These are phyloP conservation scores for Epinephelus moara DNA, from an alignment of 2,113 vertebrate species.

Conservation along the genomic window DNA sequence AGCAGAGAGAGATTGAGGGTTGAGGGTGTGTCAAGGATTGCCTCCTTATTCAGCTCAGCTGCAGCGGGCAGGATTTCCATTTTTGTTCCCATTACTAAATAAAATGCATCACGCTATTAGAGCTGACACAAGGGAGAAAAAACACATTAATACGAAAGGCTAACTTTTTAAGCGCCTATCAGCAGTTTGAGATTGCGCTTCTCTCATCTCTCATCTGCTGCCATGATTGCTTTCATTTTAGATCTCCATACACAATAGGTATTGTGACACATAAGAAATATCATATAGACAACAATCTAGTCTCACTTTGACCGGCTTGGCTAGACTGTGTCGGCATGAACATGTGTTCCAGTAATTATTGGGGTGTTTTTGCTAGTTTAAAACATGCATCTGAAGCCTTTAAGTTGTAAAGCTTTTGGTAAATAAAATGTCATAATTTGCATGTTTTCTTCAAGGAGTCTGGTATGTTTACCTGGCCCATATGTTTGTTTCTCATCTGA, in stretches of 20 bases:
- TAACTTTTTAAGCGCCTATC: slow-evolving; percentile 51
- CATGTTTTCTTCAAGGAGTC: neutral
- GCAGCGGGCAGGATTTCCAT: slow-evolving; percentile 52
- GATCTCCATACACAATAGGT: neutral
- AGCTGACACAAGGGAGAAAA: slow-evolving; percentile 40
- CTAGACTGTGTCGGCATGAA: neutral
- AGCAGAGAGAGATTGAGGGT: slow-evolving; percentile 48
- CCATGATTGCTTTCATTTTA: slow-evolving; percentile 15
- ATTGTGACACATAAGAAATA: neutral
- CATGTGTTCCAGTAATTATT: neutral
- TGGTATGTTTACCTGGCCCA: neutral
- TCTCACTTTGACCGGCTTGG: neutral
- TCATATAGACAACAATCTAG: neutral
- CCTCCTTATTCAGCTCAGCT: slow-evolving; percentile 68
- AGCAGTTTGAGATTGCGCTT: slow-evolving; percentile 20
- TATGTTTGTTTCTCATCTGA: neutral
- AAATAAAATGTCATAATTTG: neutral
- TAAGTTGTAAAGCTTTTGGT: neutral
- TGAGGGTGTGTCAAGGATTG: slow-evolving; percentile 52
- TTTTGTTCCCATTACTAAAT: slow-evolving; percentile 74
- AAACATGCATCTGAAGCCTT: neutral
- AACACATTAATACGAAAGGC: slow-evolving; percentile 59
- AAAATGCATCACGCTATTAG: slow-evolving; percentile 55
- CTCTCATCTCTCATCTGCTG: slow-evolving; percentile 35
- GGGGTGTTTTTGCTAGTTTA: neutral